Conservation (phyloP, 2,888 invertebrate species). For the Brassicogethes aeneus region DNA sequence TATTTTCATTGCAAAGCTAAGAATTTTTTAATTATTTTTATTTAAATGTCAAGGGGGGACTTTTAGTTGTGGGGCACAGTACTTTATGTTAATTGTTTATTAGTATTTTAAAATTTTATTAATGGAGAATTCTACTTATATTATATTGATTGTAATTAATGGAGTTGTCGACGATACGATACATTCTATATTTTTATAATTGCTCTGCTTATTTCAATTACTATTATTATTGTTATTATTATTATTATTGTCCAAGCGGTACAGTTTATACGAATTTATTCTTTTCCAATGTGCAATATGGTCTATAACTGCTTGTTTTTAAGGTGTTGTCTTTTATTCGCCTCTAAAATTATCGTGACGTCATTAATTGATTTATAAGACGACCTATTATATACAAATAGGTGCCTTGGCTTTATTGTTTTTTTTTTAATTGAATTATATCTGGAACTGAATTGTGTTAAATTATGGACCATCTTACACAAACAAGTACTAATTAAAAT, state of each 20-base stretch:
- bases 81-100: neutral
- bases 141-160: neutral
- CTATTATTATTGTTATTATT: neutral
- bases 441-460: no score
- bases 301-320: neutral
- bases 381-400: no score
- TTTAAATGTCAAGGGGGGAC: no score
- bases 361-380: no score
- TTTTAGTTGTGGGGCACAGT: no score
- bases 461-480: neutral
- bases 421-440: no score
- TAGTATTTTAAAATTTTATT: conserved; percentile 1
- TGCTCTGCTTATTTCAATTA: neutral
- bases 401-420: no score
- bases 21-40: no score
- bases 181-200: conserved; percentile 1
- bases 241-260: no score
- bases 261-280: neutral
- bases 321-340: no score
- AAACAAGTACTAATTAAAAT: neutral
- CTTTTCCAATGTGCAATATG: neutral
- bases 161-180: neutral
- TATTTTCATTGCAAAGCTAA: no score
- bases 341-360: no score
- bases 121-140: neutral